A percentile compares a stretch with the other conserved stretches of the same genome.
Evolutionary conservation across 1,140 invertebrate genomes (phyloP).

Genomic region (Bombus terrestris): DNA sequence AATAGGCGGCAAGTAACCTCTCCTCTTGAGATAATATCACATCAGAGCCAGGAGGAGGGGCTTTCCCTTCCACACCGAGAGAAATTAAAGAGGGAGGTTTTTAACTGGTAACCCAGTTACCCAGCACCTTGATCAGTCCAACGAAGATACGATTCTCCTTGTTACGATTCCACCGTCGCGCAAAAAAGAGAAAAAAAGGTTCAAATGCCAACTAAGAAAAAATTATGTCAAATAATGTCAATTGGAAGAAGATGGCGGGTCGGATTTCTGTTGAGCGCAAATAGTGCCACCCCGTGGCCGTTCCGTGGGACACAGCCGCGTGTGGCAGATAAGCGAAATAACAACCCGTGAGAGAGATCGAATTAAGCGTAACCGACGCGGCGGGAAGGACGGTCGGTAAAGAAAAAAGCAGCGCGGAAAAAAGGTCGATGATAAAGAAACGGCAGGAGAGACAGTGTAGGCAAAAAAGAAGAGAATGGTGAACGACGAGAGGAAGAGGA

Average conservation of each 20-base stretch:
- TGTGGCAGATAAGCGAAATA: slow-evolving; percentile 33
- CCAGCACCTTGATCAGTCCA: no score
- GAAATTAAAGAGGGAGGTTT: no score
- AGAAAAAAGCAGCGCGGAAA: background rate
- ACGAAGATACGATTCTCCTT: no score
- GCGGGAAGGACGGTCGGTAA: background rate
- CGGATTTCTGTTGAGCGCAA: background rate
- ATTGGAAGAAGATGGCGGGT: background rate
- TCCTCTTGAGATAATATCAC: no score
- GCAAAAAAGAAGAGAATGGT: slow-evolving; percentile 10
- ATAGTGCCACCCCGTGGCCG: background rate
- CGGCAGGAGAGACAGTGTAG: background rate
- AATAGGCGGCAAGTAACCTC: no score
- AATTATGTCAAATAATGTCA: no score
- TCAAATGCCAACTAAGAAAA: no score
- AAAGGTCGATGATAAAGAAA: background rate
- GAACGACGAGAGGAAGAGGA: slow-evolving; percentile 6
- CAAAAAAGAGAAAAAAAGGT: no score
- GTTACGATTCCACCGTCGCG: background rate
- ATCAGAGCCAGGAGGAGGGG: no score
- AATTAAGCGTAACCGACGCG: slow-evolving; percentile 20
- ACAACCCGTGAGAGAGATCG: slow-evolving; percentile 39
- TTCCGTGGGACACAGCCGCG: background rate
- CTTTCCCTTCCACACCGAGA: no score
- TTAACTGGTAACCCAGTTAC: no score